These are phyloP conservation scores for Palythoa caribaeorum DNA, from an alignment of 92 coral and sea anemone species.

Conservation along the genomic window DNA sequence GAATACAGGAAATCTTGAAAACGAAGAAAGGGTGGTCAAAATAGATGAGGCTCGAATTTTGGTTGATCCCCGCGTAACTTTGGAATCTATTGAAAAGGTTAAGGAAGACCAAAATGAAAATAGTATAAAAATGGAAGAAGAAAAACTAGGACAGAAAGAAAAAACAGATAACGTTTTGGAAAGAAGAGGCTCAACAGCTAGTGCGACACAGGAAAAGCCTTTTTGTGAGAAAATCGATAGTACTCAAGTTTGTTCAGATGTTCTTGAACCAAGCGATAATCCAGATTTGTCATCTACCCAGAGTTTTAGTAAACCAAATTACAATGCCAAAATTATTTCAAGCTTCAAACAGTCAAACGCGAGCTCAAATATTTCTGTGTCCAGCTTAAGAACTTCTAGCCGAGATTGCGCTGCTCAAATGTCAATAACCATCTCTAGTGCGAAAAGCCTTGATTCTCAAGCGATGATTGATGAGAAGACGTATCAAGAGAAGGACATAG, in stretches of 20 bases:
- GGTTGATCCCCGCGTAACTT: background rate
- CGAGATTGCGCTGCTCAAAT: background rate
- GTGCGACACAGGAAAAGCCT: background rate
- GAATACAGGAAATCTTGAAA: background rate
- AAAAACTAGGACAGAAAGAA: background rate
- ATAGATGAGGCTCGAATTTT: background rate
- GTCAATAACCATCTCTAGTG: slow-evolving; percentile 37
- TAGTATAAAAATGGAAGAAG: background rate
- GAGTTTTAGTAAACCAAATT: background rate
- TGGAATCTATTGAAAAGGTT: background rate
- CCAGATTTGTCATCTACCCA: slow-evolving; percentile 1
- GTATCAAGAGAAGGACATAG: background rate
- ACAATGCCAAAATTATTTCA: background rate
- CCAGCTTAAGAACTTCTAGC: slow-evolving; percentile 32
- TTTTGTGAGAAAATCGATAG: background rate
- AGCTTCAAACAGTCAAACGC: slow-evolving; percentile 7
- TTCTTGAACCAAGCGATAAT: background rate
- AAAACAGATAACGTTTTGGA: background rate
- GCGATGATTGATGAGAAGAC: slow-evolving; percentile 13
- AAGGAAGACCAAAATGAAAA: background rate
- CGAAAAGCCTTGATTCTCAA: slow-evolving; percentile 39
- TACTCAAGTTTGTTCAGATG: background rate
- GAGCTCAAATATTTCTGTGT: slow-evolving; percentile 26
- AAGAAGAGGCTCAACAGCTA: background rate
- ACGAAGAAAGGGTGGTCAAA: background rate